These are phyloP conservation scores for Trachelus troglodyta DNA, from an alignment of 2,888 invertebrate genomes.

Conservation along the genomic window DNA sequence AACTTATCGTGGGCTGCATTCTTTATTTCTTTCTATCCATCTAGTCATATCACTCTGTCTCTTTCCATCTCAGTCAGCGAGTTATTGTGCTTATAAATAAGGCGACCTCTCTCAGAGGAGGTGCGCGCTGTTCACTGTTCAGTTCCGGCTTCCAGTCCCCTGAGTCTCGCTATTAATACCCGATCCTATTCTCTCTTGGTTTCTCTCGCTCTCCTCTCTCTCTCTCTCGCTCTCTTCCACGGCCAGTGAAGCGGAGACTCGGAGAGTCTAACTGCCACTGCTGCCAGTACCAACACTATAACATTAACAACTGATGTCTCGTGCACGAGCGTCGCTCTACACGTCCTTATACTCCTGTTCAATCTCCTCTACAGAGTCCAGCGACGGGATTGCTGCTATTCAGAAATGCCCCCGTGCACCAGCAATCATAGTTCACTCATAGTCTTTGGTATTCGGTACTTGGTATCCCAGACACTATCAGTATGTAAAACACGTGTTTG, in stretches of 20 bases:
- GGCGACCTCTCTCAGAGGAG: slow-evolving; percentile 27
- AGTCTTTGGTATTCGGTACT: background rate
- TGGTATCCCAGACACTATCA: no score
- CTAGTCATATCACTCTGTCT: background rate
- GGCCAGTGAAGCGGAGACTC: background rate
- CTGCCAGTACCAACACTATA: background rate
- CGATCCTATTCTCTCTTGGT: slow-evolving; percentile 37
- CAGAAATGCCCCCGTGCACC: background rate
- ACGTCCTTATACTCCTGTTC: background rate
- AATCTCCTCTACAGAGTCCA: background rate
- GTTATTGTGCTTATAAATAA: slow-evolving; percentile 48
- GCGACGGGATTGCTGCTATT: background rate
- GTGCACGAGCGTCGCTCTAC: background rate
- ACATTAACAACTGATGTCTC: background rate
- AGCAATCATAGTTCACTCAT: background rate
- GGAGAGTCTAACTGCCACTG: background rate
- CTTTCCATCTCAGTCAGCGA: slow-evolving; percentile 30
- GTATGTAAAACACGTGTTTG: no score
- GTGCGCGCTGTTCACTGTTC: slow-evolving; percentile 27
- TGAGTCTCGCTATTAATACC: slow-evolving; percentile 59
- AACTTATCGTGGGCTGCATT: background rate
- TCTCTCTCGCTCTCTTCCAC: slow-evolving; percentile 3
- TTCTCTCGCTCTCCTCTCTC: background rate
- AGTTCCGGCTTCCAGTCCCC: slow-evolving; percentile 62
- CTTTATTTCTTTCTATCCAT: background rate